Evolutionary conservation across 2,113 vertebrate genomes (phyloP), one percentile per base, ranked within the genome.

Genomic region (Speoplatyrhinus poulsoni): DNA sequence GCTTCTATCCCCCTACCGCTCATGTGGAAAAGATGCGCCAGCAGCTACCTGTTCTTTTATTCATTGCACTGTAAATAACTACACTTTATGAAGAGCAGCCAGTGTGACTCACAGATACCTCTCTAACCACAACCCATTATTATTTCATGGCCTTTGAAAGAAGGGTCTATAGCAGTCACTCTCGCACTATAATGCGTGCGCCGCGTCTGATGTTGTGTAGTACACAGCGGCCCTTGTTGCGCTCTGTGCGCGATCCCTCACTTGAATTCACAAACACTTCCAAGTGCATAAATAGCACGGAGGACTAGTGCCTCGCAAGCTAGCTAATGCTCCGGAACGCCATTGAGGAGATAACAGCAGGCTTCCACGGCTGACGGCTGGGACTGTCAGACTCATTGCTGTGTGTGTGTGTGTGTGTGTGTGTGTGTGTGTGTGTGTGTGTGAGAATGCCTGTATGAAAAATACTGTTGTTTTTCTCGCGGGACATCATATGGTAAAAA

Each of bases 111-210:
- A 88, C 84, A 81, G 87, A 90, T 92, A 91, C 85, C 88, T 90
- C 89, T 90, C 90, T 91, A 93, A 91, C 91, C 91, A 90, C 91
- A 90, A 91, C 72, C 87, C 91, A 91, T 93, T 92, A 92, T 93
- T 93, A 93, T 93, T 93, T 92, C 91, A 93, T 93, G 90, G 91
- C 85, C 89, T 92, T 92, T 90, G 90, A 92, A 91, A 92, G 89
- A 88, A 82, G 88, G 88, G 90, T 89, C 88, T 90, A 83, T 82
- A 81, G 86, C 88, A 73, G 82, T 75, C 81, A 69, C 83, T 82
- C 85, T 79, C 82, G 69, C 88, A 85, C 90, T 92, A 90, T 88
- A 88, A 89, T 91, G 92, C 81, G 79, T 85, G 83, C 72, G 88
- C 88, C 85, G 84, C 78, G 86, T 93, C 90, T 92, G 91, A 92